These are phyloP conservation scores for Zosterops japonicus DNA, from an alignment of 2,113 vertebrate species.

Conservation along the genomic window DNA sequence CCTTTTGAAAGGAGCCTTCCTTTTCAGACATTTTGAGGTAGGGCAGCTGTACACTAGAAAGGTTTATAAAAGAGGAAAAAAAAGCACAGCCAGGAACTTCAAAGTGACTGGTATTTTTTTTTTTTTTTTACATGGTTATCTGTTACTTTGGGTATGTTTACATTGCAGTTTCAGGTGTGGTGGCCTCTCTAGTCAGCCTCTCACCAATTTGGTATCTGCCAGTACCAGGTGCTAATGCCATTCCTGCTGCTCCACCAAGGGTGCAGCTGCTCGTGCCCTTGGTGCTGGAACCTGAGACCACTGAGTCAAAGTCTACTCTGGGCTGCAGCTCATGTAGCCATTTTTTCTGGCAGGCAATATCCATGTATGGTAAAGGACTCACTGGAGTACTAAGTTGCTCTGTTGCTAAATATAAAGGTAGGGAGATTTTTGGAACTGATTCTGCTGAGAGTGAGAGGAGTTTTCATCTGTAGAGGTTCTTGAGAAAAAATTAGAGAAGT, in stretches of 20 bases:
- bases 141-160: background rate
- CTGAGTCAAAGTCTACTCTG: background rate
- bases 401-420: slow-evolving; percentile 60
- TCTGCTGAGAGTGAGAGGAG: background rate
- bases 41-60: background rate
- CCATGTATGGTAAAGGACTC: slow-evolving; percentile 53
- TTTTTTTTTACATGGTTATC: background rate
- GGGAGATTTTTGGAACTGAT: background rate
- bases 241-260: background rate
- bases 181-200: background rate
- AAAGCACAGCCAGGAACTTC: background rate
- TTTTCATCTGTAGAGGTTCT: background rate
- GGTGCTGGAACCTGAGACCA: slow-evolving; percentile 25
- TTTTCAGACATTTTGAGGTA: background rate
- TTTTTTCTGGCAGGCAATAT: slow-evolving; percentile 17
- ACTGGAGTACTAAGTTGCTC: background rate
- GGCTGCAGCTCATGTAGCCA: background rate
- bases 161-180: background rate
- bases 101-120: background rate
- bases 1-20: background rate
- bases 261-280: background rate
- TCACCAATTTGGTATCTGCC: background rate
- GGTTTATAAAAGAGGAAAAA: background rate
- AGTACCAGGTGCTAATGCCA: background rate
- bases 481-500: background rate